A percentile compares a stretch with the other conserved stretches of the same genome.
Conservation (phyloP, 2,113 vertebrate species). For the Ifrita kowaldi region DNA sequence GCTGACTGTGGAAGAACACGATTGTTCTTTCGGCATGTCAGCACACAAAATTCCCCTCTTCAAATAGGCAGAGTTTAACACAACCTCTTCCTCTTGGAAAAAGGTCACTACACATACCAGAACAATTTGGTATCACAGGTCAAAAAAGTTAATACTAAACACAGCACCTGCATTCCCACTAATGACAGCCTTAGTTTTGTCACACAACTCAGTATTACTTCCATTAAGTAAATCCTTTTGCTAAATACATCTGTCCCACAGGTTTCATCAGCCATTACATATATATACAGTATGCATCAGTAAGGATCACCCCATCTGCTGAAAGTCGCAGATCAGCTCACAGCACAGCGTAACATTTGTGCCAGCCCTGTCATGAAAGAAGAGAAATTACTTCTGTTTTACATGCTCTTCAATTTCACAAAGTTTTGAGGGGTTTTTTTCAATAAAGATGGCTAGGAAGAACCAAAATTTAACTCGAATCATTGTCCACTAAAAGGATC, state of each 20-base stretch:
- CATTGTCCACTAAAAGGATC: neutral
- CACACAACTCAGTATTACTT: neutral
- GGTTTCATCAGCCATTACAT: neutral
- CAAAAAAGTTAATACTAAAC: neutral
- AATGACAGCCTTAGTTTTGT: neutral
- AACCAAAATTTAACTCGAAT: neutral
- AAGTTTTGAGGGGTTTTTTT: neutral
- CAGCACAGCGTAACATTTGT: neutral
- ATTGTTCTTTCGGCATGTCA: neutral
- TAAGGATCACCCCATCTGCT: neutral
- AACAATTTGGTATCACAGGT: neutral
- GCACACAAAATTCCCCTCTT: neutral
- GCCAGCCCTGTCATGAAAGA: neutral
- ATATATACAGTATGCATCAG: rapidly evolving
- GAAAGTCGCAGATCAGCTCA: neutral
- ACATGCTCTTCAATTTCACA: neutral
- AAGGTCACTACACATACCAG: neutral
- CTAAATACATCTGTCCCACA: neutral
- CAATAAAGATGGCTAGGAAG: neutral
- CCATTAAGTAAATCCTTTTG: neutral
- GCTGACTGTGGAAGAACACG: neutral
- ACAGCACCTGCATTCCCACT: neutral
- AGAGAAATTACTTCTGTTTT: neutral
- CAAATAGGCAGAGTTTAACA: neutral
- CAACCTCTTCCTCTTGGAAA: neutral